A percentile compares a stretch with the other conserved stretches of the same genome.
Evolutionary conservation across 2,888 invertebrate genomes (phyloP).

Genomic region (Mythimna vitellina): DNA sequence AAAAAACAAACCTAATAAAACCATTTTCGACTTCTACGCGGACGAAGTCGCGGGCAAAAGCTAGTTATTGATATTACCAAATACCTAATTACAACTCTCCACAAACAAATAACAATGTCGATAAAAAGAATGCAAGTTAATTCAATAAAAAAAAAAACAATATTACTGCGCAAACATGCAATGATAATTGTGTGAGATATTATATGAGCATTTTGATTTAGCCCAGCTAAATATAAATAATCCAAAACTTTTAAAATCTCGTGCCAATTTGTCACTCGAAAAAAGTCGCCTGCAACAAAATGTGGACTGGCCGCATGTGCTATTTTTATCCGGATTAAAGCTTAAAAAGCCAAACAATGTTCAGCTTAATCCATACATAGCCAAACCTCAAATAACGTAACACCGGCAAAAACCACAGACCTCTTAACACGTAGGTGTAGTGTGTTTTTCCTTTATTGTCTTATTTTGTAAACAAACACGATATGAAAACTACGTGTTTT

Average conservation of each 20-base stretch:
- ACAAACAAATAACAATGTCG: no score
- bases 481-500: background rate
- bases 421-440: conserved; percentile 10
- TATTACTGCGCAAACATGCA: no score
- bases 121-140: no score
- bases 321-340: conserved; percentile 37
- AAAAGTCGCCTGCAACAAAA: conserved; percentile 5
- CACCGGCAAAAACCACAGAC: conserved; percentile 17
- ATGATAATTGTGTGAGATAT: background rate
- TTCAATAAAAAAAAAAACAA: no score
- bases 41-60: no score
- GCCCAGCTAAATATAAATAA: background rate
- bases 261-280: conserved; percentile 12
- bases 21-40: no score
- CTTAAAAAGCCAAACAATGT: conserved; percentile 37
- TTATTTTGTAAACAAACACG: background rate
- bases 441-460: background rate
- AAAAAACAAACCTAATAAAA: no score
- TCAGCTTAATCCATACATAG: conserved; percentile 38
- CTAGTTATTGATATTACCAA: no score
- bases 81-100: no score
- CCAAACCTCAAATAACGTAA: conserved; percentile 24
- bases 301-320: conserved; percentile 18
- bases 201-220: background rate
- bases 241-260: background rate